Conservation (phyloP, 2,113 vertebrate genomes). For the Tragelaphus strepsiceros region DNA sequence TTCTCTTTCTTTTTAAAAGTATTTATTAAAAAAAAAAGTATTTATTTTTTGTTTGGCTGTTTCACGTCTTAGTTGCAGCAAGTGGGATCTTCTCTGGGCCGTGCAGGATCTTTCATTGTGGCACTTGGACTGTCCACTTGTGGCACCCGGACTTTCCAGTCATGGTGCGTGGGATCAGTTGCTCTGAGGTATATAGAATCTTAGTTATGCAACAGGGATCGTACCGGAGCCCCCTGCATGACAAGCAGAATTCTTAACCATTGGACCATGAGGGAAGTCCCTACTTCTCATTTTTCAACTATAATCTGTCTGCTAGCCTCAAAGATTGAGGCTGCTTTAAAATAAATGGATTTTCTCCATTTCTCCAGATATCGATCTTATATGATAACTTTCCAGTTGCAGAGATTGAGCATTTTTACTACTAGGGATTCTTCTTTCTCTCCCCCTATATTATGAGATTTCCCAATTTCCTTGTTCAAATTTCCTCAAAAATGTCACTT, state of each 20-base stretch:
- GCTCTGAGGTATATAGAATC: background rate
- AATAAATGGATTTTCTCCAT: background rate
- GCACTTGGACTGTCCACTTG: background rate
- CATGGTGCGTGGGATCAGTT: background rate
- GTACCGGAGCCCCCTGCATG: background rate
- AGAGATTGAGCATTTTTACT: background rate
- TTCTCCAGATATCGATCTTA: background rate
- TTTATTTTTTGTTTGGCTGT: background rate
- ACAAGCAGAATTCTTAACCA: background rate
- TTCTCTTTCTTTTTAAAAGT: background rate
- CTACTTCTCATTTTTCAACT: background rate
- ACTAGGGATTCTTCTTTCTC: background rate
- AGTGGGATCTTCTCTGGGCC: background rate
- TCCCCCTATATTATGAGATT: background rate
- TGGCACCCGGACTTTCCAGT: rapidly evolving
- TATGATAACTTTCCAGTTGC: background rate
- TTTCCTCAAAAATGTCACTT: background rate
- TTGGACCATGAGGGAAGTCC: background rate
- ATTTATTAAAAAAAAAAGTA: background rate
- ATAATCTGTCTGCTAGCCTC: background rate
- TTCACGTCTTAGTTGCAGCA: background rate
- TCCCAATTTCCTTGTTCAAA: background rate
- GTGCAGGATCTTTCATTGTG: background rate
- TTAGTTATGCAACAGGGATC: background rate
- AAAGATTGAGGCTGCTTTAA: background rate